Evolutionary conservation across 92 coral and sea anemone species (phyloP), one percentile per base, ranked within the genome.

Genomic region (Zoanthus sansibaricus): DNA sequence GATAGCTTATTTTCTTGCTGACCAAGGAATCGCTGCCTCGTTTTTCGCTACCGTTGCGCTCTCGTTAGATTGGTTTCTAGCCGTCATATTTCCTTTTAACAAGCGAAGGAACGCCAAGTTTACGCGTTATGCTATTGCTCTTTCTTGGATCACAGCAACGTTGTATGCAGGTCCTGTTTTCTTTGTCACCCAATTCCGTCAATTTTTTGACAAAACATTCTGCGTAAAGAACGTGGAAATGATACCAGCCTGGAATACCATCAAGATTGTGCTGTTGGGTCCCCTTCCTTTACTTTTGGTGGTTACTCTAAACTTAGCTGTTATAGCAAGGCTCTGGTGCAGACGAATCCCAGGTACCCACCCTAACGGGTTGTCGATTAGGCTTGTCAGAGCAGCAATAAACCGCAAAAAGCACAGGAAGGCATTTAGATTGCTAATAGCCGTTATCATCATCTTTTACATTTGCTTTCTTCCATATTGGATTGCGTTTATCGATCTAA

Each of bases 391-490:
- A 42, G 85, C 66, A 16, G 37, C 75, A 12, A 47, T 71, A 6
- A 64, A 47, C 6, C 75, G 64, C 59, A 74, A 71, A 15, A 80
- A 48, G 47, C 66, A 80, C 21, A 61, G 73, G 9, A 80, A 80
- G 25, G 85, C 85, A 7, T 80, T 80, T 25, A 45, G 85, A 14
- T 58, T 80, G 13, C 46, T 80, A 66, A 16, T 80, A 0, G 74
- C 85, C 14, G 85, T 80, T 44, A 67, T 80, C 45, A 1, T 80
- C 14, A 12, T 80, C 4, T 80, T 62, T 47, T 80, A 80, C 47
- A 30, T 80, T 45, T 80, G 85, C 47, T 80, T 80, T 66, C 75
- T 80, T 66, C 85, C 85, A 0, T 80, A 80, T 11, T 80, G 85
- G 85, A 64, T 80, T 10, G 73, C 13, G 25, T 80, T 44, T 44